Conservation (phyloP, 1,140 invertebrate genomes). For the Zaprionus kolodkinae region DNA sequence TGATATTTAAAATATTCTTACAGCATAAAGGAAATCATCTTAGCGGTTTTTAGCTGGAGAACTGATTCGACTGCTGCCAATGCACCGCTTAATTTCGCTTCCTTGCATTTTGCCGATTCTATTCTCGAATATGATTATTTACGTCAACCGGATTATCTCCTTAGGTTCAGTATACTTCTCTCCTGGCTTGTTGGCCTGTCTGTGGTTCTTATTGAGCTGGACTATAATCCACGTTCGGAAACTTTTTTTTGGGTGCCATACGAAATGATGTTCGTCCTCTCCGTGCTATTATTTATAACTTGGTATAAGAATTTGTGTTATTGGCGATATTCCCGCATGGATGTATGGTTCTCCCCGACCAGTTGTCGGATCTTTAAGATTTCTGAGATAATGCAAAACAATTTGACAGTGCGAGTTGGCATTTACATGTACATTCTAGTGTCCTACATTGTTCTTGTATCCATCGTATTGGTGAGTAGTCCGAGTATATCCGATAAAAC, state of each 20-base stretch:
- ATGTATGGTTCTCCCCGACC: constrained; percentile 81
- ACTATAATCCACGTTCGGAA: rapidly evolving
- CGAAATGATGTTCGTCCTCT: constrained; percentile 37
- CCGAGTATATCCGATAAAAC: neutral
- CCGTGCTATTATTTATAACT: constrained; percentile 68
- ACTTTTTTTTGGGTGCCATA: neutral
- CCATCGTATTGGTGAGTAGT: constrained; percentile 86
- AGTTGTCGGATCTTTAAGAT: constrained; percentile 86
- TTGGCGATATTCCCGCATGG: constrained; percentile 84
- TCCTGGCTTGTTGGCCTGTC: constrained; percentile 46
- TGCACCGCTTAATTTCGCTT: constrained; percentile 22
- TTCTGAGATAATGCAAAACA: constrained; percentile 38
- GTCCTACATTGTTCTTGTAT: constrained; percentile 86
- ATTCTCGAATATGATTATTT: constrained; percentile 62
- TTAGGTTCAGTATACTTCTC: constrained; percentile 68
- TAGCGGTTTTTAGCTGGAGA: neutral
- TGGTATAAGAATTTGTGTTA: constrained; percentile 84
- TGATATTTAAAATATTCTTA: neutral
- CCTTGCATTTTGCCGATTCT: constrained; percentile 61
- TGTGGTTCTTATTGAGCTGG: constrained; percentile 34
- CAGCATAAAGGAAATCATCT: neutral
- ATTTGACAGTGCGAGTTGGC: constrained; percentile 33
- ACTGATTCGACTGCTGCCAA: constrained; percentile 7
- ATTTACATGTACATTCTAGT: constrained; percentile 78
- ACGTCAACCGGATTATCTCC: constrained; percentile 68